Conservation (phyloP, 1,140 invertebrate species). For the Parapsyche elsis region DNA sequence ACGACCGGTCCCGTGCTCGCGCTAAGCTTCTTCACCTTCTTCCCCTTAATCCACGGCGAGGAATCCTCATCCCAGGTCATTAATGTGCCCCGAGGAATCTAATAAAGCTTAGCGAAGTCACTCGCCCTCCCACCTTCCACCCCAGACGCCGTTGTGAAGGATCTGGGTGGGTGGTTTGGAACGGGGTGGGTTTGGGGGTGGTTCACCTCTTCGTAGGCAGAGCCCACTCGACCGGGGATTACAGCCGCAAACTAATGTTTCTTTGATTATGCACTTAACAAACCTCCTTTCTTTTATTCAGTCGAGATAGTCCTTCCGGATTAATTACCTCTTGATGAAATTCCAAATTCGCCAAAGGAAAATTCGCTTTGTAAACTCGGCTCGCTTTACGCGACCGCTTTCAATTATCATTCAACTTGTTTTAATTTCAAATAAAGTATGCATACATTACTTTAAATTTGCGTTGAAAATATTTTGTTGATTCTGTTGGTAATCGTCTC, state of each 20-base stretch:
- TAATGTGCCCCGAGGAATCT: conserved; percentile 51
- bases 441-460: no score
- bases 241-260: conserved; percentile 51
- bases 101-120: conserved; percentile 53
- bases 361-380: no score
- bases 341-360: no score
- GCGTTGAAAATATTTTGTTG: no score
- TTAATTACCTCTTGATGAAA: conserved; percentile 27
- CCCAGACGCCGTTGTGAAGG: not conserved
- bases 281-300: conserved; percentile 48
- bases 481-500: no score
- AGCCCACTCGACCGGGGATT: conserved; percentile 24
- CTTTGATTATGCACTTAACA: conserved; percentile 52
- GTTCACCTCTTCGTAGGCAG: conserved; percentile 12
- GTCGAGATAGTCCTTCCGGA: not conserved
- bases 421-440: no score
- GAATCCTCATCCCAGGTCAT: conserved; percentile 32
- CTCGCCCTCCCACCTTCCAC: conserved; percentile 1
- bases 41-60: conserved; percentile 13
- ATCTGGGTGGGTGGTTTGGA: not conserved
- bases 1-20: not conserved
- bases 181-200: not conserved
- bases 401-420: no score
- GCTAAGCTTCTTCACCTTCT: conserved; percentile 26
- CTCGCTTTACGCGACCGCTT: no score